Evolutionary conservation across 2,113 vertebrate genomes (phyloP), one percentile per base, ranked within the genome.

Genomic region (Gasterosteus aculeatus): DNA sequence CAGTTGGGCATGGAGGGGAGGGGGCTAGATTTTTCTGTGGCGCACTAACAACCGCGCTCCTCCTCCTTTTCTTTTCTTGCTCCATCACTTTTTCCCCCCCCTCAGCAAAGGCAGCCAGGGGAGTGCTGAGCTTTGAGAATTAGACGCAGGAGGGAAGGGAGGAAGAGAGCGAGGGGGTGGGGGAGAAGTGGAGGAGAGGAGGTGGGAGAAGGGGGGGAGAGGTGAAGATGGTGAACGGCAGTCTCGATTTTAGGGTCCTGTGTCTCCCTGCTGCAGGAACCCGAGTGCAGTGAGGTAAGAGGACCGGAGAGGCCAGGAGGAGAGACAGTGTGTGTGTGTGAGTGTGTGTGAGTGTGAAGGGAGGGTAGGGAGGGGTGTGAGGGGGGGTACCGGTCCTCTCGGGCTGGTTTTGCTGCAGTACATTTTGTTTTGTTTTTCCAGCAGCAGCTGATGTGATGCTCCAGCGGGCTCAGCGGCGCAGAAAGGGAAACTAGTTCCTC

Each of bases 111-210:
- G 76, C 79, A 64, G 63, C 69, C 70, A 7, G 26, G 76, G 84
- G 87, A 92, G 81, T 91, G 92, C 92, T 93, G 92, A 94, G 91
- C 84, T 90, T 78, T 82, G 85, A 85, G 85, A 93, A 88, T 85
- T 70, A 81, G 80, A 84, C 54, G 80, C 85, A 88, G 83, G 61
- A 81, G 80, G 31, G 62, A 72, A 84, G 73, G 46, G 68, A 78
- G 63, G 61, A 49, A 41, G 66, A 31, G 65, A 33, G 44, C 0
- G 29, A 54, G 51, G 56, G 12, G 75, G 8, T 29, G 15, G 39
- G 60, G 58, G 41, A 29, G 39, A 19, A 15, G 41, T 22, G 82
- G 61, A 77, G 78, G 31, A 63, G 67, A 80, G 76, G 51, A 60
- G 75, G 66, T 57, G 53, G 41, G 8, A 44, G 42, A 44, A n/a